These are phyloP conservation scores for Erynnis tages DNA, from an alignment of 2,888 invertebrate species.

Conservation along the genomic window DNA sequence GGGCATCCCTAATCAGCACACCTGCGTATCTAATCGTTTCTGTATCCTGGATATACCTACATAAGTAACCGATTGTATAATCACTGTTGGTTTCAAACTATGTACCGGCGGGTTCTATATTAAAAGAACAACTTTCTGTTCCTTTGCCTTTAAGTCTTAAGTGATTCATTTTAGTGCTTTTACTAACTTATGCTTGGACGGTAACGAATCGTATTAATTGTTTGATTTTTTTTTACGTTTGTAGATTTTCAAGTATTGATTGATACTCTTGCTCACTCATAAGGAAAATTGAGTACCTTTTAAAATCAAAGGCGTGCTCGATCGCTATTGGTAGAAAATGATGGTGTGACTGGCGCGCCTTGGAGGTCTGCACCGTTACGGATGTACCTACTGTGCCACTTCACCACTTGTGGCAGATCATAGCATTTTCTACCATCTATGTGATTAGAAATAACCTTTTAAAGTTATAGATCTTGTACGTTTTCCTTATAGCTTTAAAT, in stretches of 20 bases:
- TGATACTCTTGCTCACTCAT: background rate
- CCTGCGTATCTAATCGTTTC: constrained; percentile 13
- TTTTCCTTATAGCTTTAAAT: too few species aligned
- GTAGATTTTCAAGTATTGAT: too few species aligned
- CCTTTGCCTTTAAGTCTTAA: background rate
- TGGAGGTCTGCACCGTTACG: constrained; percentile 25
- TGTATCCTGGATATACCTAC: constrained; percentile 20
- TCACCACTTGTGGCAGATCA: background rate
- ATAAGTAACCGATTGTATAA: constrained; percentile 19
- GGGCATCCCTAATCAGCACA: too few species aligned
- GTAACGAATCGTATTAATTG: too few species aligned
- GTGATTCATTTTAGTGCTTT: too few species aligned
- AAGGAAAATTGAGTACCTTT: background rate
- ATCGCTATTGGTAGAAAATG: constrained; percentile 49
- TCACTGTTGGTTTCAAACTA: constrained; percentile 1
- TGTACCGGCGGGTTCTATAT: background rate
- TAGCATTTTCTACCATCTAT: background rate
- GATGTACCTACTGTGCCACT: background rate
- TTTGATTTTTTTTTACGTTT: too few species aligned
- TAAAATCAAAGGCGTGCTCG: constrained; percentile 8
- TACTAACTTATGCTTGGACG: too few species aligned
- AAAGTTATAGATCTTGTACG: background rate
- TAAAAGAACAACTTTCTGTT: constrained; percentile 10
- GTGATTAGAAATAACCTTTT: background rate
- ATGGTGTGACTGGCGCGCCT: constrained; percentile 60